Percentiles rank a stretch among this genome's conserved stretches.
Conservation (phyloP, 92 coral and sea anemone genomes). For the Porites divaricata region DNA sequence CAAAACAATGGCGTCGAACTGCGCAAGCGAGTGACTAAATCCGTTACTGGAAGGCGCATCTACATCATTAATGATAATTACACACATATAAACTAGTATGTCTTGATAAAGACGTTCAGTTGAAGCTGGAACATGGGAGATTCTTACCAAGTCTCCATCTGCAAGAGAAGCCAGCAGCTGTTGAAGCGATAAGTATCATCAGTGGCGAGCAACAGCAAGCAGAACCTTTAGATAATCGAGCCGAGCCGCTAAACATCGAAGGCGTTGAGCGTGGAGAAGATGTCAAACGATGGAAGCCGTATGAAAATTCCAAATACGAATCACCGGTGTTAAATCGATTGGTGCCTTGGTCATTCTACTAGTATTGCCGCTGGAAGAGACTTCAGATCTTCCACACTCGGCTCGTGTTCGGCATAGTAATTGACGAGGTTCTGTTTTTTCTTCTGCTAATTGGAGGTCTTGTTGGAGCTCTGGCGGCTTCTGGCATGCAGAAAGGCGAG, state of each 20-base stretch:
- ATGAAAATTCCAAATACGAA: conserved; percentile 75
- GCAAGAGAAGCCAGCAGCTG: neutral
- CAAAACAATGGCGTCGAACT: too few relatives aligned
- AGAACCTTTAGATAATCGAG: conserved; percentile 2
- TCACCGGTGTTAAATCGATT: conserved; percentile 75
- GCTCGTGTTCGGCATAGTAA: conserved; percentile 68
- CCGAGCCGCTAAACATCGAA: conserved; percentile 48
- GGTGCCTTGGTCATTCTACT: conserved; percentile 52
- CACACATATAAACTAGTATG: too few relatives aligned
- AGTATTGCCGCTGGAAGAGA: conserved; percentile 64
- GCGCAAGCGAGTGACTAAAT: too few relatives aligned
- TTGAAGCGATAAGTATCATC: neutral
- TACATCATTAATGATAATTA: too few relatives aligned
- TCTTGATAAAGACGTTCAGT: neutral
- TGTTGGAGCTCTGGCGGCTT: conserved; percentile 54
- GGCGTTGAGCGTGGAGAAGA: conserved; percentile 6
- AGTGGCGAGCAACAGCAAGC: conserved; percentile 11
- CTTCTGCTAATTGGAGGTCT: conserved; percentile 66
- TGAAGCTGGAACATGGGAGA: conserved; percentile 15
- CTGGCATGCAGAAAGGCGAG: conserved; percentile 31
- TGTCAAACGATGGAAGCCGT: conserved; percentile 52
- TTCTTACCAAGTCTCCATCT: conserved; percentile 34
- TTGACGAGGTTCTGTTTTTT: conserved; percentile 70
- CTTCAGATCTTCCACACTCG: conserved; percentile 69
- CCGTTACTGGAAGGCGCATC: too few relatives aligned